Evolutionary conservation across 2,888 invertebrate genomes (phyloP).

Genomic region (Nephrotoma guestfalica): DNA sequence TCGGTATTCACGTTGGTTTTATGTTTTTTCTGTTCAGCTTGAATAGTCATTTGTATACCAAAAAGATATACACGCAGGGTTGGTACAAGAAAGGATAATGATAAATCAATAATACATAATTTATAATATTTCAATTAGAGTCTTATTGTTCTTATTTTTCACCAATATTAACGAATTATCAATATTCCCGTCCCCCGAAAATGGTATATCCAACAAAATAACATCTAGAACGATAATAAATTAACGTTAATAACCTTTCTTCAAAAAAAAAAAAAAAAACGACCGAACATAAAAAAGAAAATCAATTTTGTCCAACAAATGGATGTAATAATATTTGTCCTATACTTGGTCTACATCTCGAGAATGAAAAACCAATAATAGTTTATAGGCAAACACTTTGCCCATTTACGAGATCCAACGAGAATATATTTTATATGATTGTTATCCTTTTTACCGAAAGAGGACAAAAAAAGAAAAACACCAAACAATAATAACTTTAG

Average conservation of each 20-base stretch:
- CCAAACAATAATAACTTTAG: neutral
- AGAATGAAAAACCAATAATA: neutral
- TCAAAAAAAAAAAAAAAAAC: neutral
- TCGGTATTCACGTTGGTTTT: neutral
- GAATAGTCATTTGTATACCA: neutral
- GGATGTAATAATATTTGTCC: neutral
- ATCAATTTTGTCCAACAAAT: neutral
- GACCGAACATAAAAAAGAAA: too few relatives aligned
- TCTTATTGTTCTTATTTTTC: neutral
- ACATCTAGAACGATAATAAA: neutral
- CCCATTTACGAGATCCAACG: neutral
- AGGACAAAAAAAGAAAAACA: neutral
- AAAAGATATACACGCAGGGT: neutral
- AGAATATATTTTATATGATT: neutral
- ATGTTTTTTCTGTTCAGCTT: neutral
- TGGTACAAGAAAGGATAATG: neutral
- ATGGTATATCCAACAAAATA: neutral
- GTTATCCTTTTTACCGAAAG: neutral
- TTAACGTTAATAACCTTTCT: neutral
- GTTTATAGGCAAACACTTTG: neutral
- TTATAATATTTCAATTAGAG: neutral
- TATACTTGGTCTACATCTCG: neutral
- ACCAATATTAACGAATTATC: neutral
- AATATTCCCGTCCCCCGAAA: neutral
- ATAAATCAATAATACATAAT: neutral